Conservation (phyloP, 2,888 invertebrate species). For the Malthinus flaveolus region DNA sequence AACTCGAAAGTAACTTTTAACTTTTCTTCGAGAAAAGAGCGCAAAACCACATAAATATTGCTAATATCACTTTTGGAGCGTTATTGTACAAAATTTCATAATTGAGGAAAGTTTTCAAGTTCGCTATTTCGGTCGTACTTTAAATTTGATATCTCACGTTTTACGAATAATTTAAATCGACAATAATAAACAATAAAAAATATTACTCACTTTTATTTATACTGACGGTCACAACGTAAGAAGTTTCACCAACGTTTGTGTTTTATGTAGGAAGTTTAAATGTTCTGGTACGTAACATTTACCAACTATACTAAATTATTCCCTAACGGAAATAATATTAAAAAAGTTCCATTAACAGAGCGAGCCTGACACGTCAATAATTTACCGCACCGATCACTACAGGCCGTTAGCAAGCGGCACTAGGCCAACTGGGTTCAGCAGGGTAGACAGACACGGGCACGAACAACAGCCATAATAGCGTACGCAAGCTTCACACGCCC, state of each 20-base stretch:
- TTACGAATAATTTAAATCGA: not conserved
- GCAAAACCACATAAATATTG: too few species aligned
- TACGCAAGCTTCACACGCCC: constrained; percentile 31
- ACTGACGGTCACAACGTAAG: not conserved
- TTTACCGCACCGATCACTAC: constrained; percentile 32
- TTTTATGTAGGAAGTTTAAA: too few species aligned
- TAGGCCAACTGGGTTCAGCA: constrained; percentile 31
- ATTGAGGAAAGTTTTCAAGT: too few species aligned
- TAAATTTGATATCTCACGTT: not conserved
- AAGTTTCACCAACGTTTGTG: too few species aligned
- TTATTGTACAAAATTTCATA: too few species aligned
- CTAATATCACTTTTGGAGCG: too few species aligned
- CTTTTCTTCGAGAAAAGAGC: too few species aligned
- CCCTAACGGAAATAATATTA: not conserved
- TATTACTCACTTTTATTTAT: not conserved
- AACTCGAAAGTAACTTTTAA: not conserved
- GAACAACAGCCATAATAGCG: constrained; percentile 47
- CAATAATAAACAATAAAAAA: not conserved
- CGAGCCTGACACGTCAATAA: constrained; percentile 39
- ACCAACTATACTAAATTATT: not conserved
- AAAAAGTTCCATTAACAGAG: constrained; percentile 12
- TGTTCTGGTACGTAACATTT: too few species aligned
- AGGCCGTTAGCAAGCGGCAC: constrained; percentile 30
- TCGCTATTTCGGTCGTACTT: too few species aligned
- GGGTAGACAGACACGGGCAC: constrained; percentile 27